A percentile compares a stretch with the other conserved stretches of the same genome.
phyloP scores from a whole-genome alignment of 2,113 vertebrate genomes.

The Corvus hawaiiensis region DNA sequence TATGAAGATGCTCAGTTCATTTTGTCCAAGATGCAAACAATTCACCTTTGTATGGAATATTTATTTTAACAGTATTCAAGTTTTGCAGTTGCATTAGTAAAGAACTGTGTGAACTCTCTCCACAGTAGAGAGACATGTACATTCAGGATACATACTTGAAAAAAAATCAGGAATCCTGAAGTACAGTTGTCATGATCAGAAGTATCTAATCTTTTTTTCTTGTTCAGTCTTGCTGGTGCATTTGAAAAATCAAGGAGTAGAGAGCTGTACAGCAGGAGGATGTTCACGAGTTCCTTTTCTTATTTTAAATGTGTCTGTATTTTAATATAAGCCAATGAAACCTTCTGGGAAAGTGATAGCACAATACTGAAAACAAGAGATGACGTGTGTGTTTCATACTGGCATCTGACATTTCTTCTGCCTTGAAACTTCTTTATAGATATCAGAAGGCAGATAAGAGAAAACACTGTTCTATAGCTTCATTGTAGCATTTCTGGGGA shows the following conservation, averaged over 20 bases:
- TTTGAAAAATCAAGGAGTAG: neutral
- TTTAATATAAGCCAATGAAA: conserved; percentile 6
- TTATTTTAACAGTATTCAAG: neutral
- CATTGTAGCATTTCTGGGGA: neutral
- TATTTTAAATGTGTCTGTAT: neutral
- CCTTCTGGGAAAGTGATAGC: conserved; percentile 33
- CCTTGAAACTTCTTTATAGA: neutral
- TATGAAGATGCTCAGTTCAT: neutral
- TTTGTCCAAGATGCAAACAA: neutral
- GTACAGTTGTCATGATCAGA: neutral
- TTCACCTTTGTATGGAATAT: conserved; percentile 17
- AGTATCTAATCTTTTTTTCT: neutral
- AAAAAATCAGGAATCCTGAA: neutral
- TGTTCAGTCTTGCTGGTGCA: neutral
- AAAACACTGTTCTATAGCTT: neutral
- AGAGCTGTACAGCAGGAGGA: neutral
- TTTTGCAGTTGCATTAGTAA: neutral
- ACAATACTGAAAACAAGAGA: conserved; percentile 44
- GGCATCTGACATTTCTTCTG: conserved; percentile 12
- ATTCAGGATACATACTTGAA: neutral
- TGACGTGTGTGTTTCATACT: neutral
- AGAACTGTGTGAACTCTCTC: neutral
- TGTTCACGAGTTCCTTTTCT: neutral
- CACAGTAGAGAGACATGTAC: neutral
- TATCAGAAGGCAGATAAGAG: neutral